Conservation (phyloP, 2,797 vertebrate genomes). For the Darevskia mixta region DNA sequence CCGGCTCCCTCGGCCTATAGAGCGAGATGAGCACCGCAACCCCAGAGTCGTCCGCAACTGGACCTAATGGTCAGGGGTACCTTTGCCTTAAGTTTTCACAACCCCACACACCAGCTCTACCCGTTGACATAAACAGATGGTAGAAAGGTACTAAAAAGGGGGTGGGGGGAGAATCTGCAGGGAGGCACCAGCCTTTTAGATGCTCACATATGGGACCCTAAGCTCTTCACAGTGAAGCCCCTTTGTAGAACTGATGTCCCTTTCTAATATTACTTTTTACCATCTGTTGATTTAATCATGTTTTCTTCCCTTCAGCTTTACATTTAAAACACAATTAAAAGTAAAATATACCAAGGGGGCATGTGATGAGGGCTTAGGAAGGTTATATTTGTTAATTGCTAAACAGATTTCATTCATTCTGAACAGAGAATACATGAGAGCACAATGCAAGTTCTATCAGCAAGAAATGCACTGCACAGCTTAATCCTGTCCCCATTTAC, state of each 20-base stretch:
- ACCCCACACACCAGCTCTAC: background rate
- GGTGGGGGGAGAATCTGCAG: no score
- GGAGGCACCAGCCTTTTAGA: background rate
- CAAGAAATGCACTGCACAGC: no score
- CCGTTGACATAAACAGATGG: background rate
- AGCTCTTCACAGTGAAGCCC: background rate
- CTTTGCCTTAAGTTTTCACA: background rate
- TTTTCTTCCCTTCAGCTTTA: background rate
- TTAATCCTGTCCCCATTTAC: background rate
- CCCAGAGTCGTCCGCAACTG: no score
- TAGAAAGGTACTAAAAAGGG: no score
- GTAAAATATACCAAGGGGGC: background rate
- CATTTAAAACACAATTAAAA: background rate
- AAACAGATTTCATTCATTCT: background rate
- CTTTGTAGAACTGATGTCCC: background rate
- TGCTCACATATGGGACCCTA: background rate
- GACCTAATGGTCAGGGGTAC: no score
- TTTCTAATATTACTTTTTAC: background rate
- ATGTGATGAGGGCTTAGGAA: background rate
- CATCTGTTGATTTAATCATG: background rate
- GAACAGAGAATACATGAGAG: background rate
- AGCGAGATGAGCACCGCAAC: no score
- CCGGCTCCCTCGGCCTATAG: no score
- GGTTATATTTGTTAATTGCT: background rate
- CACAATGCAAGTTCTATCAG: background rate